A percentile compares a stretch with the other conserved stretches of the same genome.
Conservation (phyloP, 2,888 invertebrate genomes). For the Dryomyza anilis region DNA sequence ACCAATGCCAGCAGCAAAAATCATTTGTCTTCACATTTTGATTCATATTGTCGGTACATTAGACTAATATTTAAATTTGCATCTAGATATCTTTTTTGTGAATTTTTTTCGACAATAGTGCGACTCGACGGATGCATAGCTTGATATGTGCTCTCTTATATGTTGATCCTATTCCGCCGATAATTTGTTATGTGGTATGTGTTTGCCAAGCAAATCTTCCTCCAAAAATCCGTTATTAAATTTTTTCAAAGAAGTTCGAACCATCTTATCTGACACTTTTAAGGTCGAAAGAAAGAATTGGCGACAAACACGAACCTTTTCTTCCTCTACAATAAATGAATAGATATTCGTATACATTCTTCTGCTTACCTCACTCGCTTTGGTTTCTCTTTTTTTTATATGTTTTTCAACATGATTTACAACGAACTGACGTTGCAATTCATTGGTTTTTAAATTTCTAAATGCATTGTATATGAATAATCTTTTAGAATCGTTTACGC, state of each 20-base stretch:
- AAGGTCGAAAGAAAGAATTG: neutral
- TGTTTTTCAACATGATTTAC: neutral
- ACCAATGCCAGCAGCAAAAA: neutral
- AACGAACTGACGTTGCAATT: neutral
- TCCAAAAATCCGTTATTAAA: neutral
- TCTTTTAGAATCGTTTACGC: neutral
- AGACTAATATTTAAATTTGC: neutral
- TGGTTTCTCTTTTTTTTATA: neutral
- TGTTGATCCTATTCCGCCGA: neutral
- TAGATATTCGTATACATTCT: neutral
- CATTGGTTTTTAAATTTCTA: neutral
- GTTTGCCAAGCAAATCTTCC: neutral
- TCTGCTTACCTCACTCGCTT: neutral
- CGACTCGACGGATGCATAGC: neutral
- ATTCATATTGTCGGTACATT: neutral
- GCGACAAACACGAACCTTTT: neutral
- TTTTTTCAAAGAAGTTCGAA: neutral
- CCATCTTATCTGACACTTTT: neutral
- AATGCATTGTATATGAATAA: neutral
- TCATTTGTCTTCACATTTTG: neutral
- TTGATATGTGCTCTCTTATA: neutral
- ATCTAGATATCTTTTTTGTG: neutral
- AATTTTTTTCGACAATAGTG: neutral
- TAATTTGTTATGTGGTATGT: neutral
- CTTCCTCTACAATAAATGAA: neutral